Conservation (phyloP, 1,140 invertebrate species). For the Ladona fulva region DNA sequence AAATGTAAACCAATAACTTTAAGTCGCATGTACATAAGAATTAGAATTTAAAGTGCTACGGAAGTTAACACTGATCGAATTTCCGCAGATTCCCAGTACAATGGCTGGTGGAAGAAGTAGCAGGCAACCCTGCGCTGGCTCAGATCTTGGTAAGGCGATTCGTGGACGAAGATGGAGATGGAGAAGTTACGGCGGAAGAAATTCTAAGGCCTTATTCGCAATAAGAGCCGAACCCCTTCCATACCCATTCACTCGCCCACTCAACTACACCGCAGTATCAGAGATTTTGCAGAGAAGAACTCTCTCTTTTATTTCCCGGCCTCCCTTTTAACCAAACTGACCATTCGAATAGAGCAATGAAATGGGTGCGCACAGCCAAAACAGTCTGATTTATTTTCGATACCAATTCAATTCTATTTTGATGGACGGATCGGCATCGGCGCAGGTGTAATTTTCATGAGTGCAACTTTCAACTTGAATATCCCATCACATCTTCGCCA, state of each 20-base stretch:
- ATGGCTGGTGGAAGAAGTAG: conserved; percentile 46
- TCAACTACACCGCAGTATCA: background rate
- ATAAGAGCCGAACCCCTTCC: background rate
- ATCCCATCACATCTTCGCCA: no score
- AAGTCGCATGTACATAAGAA: no score
- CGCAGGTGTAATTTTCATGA: no score
- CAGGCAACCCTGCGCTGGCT: conserved; percentile 45
- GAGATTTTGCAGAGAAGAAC: background rate
- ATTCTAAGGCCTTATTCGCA: conserved; percentile 14
- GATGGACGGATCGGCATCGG: no score
- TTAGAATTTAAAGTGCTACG: no score
- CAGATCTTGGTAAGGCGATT: conserved; percentile 45
- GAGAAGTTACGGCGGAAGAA: conserved; percentile 24
- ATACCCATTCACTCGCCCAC: background rate
- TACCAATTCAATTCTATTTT: no score
- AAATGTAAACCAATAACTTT: no score
- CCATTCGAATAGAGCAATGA: background rate
- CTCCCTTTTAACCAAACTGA: background rate
- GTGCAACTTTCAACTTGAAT: no score
- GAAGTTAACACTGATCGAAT: no score
- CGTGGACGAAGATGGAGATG: conserved; percentile 47
- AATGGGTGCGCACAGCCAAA: no score
- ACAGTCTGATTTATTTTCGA: no score
- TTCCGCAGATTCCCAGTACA: conserved; percentile 35
- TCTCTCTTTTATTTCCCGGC: background rate